Evolutionary conservation across 2,797 vertebrate genomes (phyloP).

Genomic region (Enteromius thamalakanensis): DNA sequence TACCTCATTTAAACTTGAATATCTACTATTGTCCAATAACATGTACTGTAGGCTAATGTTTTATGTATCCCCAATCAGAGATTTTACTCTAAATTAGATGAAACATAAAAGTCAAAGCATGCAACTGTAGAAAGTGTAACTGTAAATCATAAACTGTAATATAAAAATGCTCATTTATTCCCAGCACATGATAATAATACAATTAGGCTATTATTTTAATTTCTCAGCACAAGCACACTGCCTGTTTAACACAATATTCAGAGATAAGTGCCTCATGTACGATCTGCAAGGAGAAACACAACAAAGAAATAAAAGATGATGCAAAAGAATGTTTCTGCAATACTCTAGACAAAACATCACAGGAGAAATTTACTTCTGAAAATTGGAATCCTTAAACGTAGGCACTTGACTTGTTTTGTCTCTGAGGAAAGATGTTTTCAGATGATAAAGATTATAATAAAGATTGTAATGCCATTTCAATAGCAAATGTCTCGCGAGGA

Average conservation of each 20-base stretch:
- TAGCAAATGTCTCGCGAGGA: constrained; percentile 7
- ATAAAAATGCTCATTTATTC: constrained; percentile 33
- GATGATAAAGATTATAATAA: constrained; percentile 20
- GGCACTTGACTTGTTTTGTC: neutral
- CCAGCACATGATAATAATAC: constrained; percentile 32
- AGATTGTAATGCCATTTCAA: constrained; percentile 12
- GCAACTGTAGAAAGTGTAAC: neutral
- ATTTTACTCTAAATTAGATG: neutral
- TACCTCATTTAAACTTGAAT: neutral
- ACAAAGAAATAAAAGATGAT: constrained; percentile 56
- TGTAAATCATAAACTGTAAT: constrained; percentile 31
- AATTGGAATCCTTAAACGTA: constrained; percentile 4
- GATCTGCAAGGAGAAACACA: constrained; percentile 38
- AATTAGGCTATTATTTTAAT: no score
- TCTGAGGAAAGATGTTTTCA: neutral
- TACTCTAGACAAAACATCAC: constrained; percentile 25
- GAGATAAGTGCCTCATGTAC: constrained; percentile 55
- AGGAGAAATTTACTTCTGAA: constrained; percentile 1
- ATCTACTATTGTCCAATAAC: neutral
- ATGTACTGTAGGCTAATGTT: neutral
- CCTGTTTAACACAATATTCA: constrained; percentile 51
- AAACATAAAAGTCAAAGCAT: neutral
- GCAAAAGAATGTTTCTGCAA: constrained; percentile 26
- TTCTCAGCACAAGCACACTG: constrained; percentile 53
- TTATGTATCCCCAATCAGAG: neutral